Evolutionary conservation across 2,113 vertebrate species (phyloP), one percentile per base, ranked within the genome.

Genomic region (Sylvietta virens): DNA sequence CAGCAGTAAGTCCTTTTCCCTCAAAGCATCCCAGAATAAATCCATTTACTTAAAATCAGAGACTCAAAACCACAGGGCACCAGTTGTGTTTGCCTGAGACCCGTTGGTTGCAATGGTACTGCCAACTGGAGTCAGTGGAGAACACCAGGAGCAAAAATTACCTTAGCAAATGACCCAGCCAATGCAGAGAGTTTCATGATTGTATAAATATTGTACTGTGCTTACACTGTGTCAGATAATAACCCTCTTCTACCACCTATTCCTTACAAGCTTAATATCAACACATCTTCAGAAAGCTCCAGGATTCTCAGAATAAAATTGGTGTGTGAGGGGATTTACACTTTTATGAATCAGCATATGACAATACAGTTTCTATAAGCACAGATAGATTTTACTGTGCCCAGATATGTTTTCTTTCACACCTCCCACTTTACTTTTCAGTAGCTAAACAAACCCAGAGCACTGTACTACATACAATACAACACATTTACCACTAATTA

Each of bases 361-460:
- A 88, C 50, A 69, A 80, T 56, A 76, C 31, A 69, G 40, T 82
- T 47, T 33, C 48, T 76, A 1, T 15, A 77, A 83, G 58, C 26
- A 76, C 24, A 88, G 37, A 81, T 5, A 66, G 13, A 84, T 51
- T 81, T 56, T 47, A 40, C n/a, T 33, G 24, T 80, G 53, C 66
- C 16, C 40, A 56, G 65, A 54, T 33, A 71, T 21, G 26, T 72
- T 92, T 80, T 65, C 57, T 96, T 72, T 91, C 58, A 72, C 78
- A 91, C 65, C 57, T 86, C 60, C 67, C 56, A 83, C 82, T 79
- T 62, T 39, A 26, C 50, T 92, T 90, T 85, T 66, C 70, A 61
- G 84, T 26, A 40, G 57, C 50, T 72, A 80, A 86, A 81, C 45
- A 80, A 89, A 61, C 13, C 7, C 30, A 60, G 50, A 73, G 37